A percentile compares a stretch with the other conserved stretches of the same genome.
phyloP scores from a whole-genome alignment of 2,888 invertebrate species.

The Apodemia zela region DNA sequence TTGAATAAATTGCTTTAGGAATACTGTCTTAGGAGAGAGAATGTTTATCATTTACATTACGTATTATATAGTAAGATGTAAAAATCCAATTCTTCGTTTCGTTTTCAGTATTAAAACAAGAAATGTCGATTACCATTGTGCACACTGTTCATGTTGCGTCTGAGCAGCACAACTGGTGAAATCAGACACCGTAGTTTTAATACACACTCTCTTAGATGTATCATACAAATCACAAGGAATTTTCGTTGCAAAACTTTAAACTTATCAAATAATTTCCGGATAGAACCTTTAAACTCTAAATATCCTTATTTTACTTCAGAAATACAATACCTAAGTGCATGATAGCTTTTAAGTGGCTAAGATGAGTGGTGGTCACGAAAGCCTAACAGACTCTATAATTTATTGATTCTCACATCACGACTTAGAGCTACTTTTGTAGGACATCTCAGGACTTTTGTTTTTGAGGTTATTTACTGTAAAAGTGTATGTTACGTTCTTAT shows the following conservation, averaged over 20 bases:
- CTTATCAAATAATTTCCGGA: conserved; percentile 1
- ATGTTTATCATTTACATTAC: too few species aligned
- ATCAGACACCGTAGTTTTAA: not conserved
- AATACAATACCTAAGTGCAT: conserved; percentile 19
- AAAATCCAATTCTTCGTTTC: too few species aligned
- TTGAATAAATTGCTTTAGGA: too few species aligned
- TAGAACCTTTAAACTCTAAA: conserved; percentile 15
- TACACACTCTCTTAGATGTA: too few species aligned
- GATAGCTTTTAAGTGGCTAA: conserved; percentile 22
- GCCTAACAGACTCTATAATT: conserved; percentile 20
- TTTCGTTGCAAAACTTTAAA: conserved; percentile 1
- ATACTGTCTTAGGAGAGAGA: too few species aligned
- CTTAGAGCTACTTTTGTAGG: conserved; percentile 18
- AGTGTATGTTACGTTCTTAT: not conserved
- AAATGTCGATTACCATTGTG: too few species aligned
- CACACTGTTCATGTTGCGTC: too few species aligned
- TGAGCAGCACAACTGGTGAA: too few species aligned
- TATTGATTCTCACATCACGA: conserved; percentile 22
- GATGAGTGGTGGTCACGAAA: conserved; percentile 23
- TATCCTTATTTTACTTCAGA: conserved; percentile 18
- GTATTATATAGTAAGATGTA: too few species aligned
- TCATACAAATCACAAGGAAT: not conserved
- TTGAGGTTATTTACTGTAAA: not conserved
- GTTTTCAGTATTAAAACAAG: too few species aligned
- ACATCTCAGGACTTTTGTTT: conserved; percentile 2